Base-by-base conservation (phyloP, 2,888 invertebrate species). In the Furcula furcula region DNA sequence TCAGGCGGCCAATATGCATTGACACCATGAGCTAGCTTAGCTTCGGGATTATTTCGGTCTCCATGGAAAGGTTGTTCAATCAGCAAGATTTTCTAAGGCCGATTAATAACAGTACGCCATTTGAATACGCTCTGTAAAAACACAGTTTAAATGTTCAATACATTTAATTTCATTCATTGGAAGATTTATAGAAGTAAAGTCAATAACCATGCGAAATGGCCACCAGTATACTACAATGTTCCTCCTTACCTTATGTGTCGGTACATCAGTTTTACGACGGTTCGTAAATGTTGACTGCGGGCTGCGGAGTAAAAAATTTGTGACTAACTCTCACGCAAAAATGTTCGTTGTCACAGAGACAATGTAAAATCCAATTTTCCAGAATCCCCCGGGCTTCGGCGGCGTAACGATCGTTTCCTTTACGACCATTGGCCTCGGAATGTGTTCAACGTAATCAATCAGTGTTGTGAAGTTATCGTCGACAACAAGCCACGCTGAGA, bases 311-410 rank as follows among this genome's bases (percentile, higher is more conserved):
- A 72, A 71, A 50, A 66, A 28, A 60, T 65, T 70, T 65, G 66
- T 55, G 65, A 64, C 62, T 54, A 68, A 52, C 36, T 56, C 40
- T 48, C 46, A 49, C 36, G 50, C 57, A 39, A 60, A 64, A 60
- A 63, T 54, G 55, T 57, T 56, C 55, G 46, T 52, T 56, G 39
- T 39, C 40, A 38, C 41, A 37, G 65, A 63, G 59, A 74, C 73
- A 75, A 69, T 68, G 73, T 76, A 63, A 61, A 71, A 77, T 67
- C 66, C 66, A 73, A 77, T 77, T 72, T 68, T 58, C 66, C 60
- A 55, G 41, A 54, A 54, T 60, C 59, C 55, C 50, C 34, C 34
- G 50, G 55, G 58, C 47, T 40, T 31, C 19, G 15, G 38, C 25
- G 32, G 42, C 53, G 51, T 59, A 62, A 68, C 57, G 55, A 55